These are phyloP conservation scores for Polia nebulosa DNA, from an alignment of 2,888 invertebrate species.

Conservation along the genomic window DNA sequence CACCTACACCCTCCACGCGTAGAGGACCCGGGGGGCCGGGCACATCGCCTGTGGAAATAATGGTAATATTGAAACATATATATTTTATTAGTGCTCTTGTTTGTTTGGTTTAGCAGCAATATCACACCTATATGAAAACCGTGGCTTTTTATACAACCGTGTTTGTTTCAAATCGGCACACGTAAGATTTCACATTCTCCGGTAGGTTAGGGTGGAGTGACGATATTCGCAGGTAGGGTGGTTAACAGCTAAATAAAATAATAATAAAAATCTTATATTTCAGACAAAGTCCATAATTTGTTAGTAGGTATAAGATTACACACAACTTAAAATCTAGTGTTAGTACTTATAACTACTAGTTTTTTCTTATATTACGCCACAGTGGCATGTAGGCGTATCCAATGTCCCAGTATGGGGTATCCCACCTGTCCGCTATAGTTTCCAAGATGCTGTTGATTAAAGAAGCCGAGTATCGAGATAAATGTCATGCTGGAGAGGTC, in stretches of 20 bases:
- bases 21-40: constrained; percentile 95
- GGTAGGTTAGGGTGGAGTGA: neutral
- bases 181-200: neutral
- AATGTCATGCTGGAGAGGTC: too few species aligned
- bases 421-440: too few species aligned
- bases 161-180: neutral
- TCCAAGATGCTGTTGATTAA: too few species aligned
- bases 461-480: too few species aligned
- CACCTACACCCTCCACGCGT: constrained; percentile 93
- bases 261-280: too few species aligned
- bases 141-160: neutral
- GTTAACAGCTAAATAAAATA: neutral
- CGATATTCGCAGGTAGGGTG: neutral
- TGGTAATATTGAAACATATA: neutral
- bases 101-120: neutral
- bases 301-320: too few species aligned
- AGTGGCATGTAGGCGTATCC: too few species aligned
- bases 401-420: too few species aligned
- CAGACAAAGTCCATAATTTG: too few species aligned
- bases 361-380: too few species aligned
- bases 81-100: neutral
- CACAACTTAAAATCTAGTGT: too few species aligned
- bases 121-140: neutral
- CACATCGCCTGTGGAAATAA: constrained; percentile 92
- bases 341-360: too few species aligned